Percentiles rank a stretch among this genome's conserved stretches.
Conservation (phyloP, 2,113 vertebrate species). For the Silurus meridionalis region DNA sequence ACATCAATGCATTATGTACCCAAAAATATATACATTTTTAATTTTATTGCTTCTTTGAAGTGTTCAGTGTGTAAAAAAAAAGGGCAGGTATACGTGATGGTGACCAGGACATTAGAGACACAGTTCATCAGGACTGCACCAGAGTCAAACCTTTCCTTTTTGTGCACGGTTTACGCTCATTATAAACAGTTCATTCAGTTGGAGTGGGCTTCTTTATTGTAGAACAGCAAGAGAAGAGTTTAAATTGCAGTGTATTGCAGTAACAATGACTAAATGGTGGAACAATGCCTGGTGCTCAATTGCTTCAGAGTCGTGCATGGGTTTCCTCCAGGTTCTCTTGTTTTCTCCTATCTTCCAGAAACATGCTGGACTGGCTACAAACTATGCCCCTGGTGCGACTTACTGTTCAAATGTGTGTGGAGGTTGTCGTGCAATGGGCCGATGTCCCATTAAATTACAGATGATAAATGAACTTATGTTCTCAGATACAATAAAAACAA, state of each 20-base stretch:
- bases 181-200: background rate
- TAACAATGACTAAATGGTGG: background rate
- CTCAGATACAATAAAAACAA: too few species aligned
- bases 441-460: background rate
- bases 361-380: background rate
- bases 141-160: background rate
- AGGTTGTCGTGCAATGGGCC: background rate
- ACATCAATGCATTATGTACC: background rate
- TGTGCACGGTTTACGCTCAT: too few species aligned
- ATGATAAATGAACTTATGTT: background rate
- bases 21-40: background rate
- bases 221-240: background rate
- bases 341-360: background rate
- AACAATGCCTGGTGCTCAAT: background rate
- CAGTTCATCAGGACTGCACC: background rate
- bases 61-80: background rate
- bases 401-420: background rate
- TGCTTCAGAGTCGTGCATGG: background rate
- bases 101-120: background rate
- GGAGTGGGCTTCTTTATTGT: background rate
- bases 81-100: background rate
- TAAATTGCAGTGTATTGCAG: background rate
- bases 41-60: background rate
- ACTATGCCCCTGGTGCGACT: background rate
- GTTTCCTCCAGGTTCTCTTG: background rate